Percentiles rank a stretch among this genome's conserved stretches.
phyloP scores from a whole-genome alignment of 1,140 invertebrate genomes.

The Trypoxylus dichotomus region DNA sequence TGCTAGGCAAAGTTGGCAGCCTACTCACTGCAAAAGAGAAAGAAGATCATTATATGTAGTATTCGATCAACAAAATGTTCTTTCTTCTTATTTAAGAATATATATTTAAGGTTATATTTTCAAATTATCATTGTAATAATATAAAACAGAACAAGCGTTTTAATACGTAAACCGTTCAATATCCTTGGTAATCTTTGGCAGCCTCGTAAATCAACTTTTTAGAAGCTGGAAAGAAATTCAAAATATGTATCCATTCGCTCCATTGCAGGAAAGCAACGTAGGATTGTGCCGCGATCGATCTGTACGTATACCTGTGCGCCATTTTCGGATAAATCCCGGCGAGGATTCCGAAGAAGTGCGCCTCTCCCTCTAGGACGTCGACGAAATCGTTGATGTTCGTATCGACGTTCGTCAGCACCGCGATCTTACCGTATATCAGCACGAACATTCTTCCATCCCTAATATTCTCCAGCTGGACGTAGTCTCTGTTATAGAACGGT shows the following conservation, averaged over 20 bases:
- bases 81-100: no score
- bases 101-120: no score
- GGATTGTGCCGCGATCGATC: neutral
- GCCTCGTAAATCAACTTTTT: conserved; percentile 10
- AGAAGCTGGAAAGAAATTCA: conserved; percentile 25
- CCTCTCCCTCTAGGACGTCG: neutral
- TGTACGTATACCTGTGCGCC: neutral
- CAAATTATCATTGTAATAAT: no score
- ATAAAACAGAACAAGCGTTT: no score
- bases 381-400: neutral
- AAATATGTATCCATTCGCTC: conserved; percentile 1
- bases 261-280: neutral
- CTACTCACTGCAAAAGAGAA: no score
- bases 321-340: neutral
- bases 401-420: neutral
- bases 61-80: no score
- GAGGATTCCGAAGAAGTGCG: neutral
- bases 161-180: neutral
- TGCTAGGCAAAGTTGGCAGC: no score
- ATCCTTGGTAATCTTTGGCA: conserved; percentile 3
- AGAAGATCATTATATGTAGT: no score
- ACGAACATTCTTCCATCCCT: neutral
- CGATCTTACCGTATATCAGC: neutral
- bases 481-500: neutral
- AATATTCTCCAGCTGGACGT: neutral